A percentile compares a stretch with the other conserved stretches of the same genome.
Evolutionary conservation across 2,888 invertebrate genomes (phyloP).

Genomic region (Escarpia spicata): DNA sequence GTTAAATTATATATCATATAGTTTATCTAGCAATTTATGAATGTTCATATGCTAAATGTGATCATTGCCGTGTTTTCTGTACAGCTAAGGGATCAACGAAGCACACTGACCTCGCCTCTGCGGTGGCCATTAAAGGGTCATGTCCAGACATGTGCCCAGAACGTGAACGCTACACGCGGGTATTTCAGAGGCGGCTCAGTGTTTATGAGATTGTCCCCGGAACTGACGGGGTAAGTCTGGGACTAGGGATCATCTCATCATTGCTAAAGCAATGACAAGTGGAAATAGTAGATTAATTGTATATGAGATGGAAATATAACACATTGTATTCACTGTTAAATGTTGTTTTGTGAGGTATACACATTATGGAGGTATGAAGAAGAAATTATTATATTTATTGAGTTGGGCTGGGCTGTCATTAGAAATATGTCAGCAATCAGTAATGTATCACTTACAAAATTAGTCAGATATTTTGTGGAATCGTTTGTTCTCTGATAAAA

Average conservation of each 20-base stretch:
- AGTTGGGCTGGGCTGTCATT: no score
- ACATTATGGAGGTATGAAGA: neutral
- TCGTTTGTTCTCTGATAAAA: no score
- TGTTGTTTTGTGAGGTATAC: no score
- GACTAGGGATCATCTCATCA: neutral
- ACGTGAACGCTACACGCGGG: conserved; percentile 80
- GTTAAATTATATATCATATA: no score
- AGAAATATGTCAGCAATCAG: no score
- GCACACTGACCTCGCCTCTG: conserved; percentile 40
- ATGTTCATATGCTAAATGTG: neutral
- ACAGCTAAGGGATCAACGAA: conserved; percentile 34
- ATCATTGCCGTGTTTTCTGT: neutral
- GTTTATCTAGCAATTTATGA: no score
- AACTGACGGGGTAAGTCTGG: conserved; percentile 42
- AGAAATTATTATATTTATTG: no score
- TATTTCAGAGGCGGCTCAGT: conserved; percentile 64
- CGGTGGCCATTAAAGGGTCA: conserved; percentile 72
- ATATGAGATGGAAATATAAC: no score
- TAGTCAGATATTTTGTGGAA: neutral
- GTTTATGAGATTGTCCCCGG: conserved; percentile 63
- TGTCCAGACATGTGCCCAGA: conserved; percentile 99
- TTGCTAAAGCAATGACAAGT: neutral
- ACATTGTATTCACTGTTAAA: no score
- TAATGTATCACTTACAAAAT: no score
- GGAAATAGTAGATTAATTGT: neutral